Percentiles rank a stretch among this genome's conserved stretches.
phyloP scores from a whole-genome alignment of 2,888 invertebrate species.

The Erpobdella octoculata region DNA sequence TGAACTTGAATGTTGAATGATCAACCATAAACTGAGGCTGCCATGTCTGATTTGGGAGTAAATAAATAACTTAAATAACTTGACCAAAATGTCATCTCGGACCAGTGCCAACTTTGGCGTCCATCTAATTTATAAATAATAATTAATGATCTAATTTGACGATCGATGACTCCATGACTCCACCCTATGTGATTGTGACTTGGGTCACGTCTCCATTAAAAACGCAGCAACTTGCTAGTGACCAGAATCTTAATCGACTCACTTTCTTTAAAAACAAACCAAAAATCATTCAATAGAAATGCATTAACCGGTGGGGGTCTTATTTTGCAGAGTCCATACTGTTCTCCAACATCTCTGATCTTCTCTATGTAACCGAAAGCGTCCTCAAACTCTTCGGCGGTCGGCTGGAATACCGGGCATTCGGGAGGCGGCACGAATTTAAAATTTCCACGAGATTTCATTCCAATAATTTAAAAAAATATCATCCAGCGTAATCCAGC shows the following conservation, averaged over 20 bases:
- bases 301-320: constrained; percentile 77
- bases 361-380: constrained; percentile 91
- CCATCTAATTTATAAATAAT: not conserved
- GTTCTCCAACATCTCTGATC: constrained; percentile 87
- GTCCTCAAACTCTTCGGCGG: constrained; percentile 86
- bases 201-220: not conserved
- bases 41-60: constrained; percentile 66
- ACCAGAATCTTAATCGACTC: not conserved
- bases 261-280: not conserved
- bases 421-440: constrained; percentile 58
- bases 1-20: constrained; percentile 87
- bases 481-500: not conserved
- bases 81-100: not conserved
- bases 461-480: constrained; percentile 10
- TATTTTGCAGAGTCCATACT: constrained; percentile 95
- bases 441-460: constrained; percentile 6
- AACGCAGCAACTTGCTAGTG: not conserved
- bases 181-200: too few species aligned
- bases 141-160: not conserved
- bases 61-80: constrained; percentile 11
- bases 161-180: too few species aligned
- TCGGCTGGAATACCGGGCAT: constrained; percentile 89
- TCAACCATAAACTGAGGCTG: constrained; percentile 96
- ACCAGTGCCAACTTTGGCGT: not conserved
- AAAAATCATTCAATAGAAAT: too few species aligned